Conservation (phyloP, 2,888 invertebrate species). For the Drosophila neotestacea region DNA sequence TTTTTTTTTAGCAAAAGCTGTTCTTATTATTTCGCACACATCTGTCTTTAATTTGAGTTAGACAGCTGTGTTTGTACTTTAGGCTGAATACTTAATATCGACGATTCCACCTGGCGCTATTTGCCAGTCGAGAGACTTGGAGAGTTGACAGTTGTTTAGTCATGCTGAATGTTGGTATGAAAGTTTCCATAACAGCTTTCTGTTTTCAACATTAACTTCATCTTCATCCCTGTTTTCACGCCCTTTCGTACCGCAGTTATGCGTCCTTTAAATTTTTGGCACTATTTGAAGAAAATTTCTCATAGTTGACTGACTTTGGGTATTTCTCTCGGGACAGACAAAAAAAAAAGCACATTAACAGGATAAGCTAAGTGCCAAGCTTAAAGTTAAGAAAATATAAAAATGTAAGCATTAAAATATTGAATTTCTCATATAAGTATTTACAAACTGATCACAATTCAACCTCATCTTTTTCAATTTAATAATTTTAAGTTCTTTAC, state of each 20-base stretch:
- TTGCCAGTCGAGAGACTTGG: constrained; percentile 8
- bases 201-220: background rate
- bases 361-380: too few species aligned
- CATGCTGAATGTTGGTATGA: constrained; percentile 42
- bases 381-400: too few species aligned
- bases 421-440: too few species aligned
- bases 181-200: constrained; percentile 30
- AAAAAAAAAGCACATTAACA: background rate
- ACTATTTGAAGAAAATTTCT: constrained; percentile 11
- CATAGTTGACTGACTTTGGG: constrained; percentile 30
- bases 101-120: constrained; percentile 20
- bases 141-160: constrained; percentile 47
- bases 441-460: too few species aligned
- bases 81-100: constrained; percentile 23
- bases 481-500: too few species aligned
- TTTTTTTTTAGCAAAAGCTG: too few species aligned
- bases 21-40: too few species aligned
- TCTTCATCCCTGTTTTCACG: background rate
- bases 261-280: constrained; percentile 29
- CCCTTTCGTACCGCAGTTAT: background rate
- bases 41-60: background rate
- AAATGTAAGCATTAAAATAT: too few species aligned
- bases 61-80: constrained; percentile 13
- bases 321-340: constrained; percentile 12
- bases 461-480: too few species aligned